Base-by-base conservation (phyloP, 2,113 vertebrate species). In the Planiliza haematocheilus region DNA sequence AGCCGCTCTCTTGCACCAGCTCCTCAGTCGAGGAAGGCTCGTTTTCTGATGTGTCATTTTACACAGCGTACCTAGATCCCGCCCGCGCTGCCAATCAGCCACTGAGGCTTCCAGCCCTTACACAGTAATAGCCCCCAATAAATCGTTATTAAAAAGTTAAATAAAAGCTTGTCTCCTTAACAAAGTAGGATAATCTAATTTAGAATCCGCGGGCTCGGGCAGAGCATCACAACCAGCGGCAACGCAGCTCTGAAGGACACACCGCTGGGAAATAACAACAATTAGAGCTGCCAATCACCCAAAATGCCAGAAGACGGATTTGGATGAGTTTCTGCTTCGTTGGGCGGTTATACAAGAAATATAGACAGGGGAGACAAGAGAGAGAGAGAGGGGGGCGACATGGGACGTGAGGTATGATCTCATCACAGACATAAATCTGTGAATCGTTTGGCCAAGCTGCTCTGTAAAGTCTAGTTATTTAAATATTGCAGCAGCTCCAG, bases 271-370 rank as follows among this genome's bases (percentile, higher is more conserved):
- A 86, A 86, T 73, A 79, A 80, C 79, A 81, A 81, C 82, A 90
- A 91, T 90, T 90, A 88, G 68, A 89, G 79, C 81, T 83, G 89
- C 79, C 91, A 86, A 61, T 93, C 88, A 90, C 41, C 18, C 50
- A 76, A 74, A 89, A 82, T 83, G 88, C 70, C 82, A 88, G 67
- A 77, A 72, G 71, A 83, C 57, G 70, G 30, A 55, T 83, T 70
- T 65, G 69, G 59, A 82, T 71, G 74, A 70, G 60, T 74, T 75
- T 78, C 50, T 70, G 56, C 73, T 66, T 72, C 4, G 13, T 38
- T 8, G 13, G 48, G 55, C 21, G 38, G 70, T 50, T 70, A 39
- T 46, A 72, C 41, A 8, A 24, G 21, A 38, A 17, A 57, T 57
- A 34, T 2, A 41, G 53, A 63, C 36, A 36, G 63, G 43, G 50